phyloP scores from a whole-genome alignment of 1,140 invertebrate genomes.

The Macrostomum lignano region DNA sequence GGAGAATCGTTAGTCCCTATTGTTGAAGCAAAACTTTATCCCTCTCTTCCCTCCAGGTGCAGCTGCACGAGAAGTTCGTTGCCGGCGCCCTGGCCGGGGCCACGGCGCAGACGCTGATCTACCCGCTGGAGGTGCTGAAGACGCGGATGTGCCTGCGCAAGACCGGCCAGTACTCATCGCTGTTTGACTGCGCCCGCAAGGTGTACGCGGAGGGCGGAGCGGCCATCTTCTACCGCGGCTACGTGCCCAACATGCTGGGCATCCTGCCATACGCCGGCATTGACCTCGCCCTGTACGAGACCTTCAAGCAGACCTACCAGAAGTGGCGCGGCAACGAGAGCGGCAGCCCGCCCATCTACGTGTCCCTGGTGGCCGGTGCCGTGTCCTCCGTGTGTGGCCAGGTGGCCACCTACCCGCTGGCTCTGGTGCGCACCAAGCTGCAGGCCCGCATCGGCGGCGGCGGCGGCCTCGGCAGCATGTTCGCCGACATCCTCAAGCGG shows the following conservation, averaged over 20 bases:
- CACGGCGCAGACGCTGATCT: constrained; percentile 74
- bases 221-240: constrained; percentile 47
- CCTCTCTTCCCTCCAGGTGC: constrained; percentile 31
- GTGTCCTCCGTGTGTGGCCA: constrained; percentile 73
- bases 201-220: constrained; percentile 58
- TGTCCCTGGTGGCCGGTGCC: constrained; percentile 63
- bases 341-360: constrained; percentile 32
- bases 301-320: constrained; percentile 5
- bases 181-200: constrained; percentile 58
- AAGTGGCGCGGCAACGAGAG: neutral
- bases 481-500: constrained; percentile 50
- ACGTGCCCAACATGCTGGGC: constrained; percentile 75
- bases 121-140: constrained; percentile 89
- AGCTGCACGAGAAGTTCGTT: constrained; percentile 58
- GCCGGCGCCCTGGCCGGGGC: constrained; percentile 78
- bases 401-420: constrained; percentile 79
- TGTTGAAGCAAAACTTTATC: neutral
- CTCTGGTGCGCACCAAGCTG: constrained; percentile 64
- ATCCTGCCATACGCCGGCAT: constrained; percentile 97
- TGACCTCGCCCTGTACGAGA: constrained; percentile 81
- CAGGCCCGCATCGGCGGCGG: constrained; percentile 44
- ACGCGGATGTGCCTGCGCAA: constrained; percentile 71
- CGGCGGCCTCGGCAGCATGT: constrained; percentile 46
- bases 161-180: constrained; percentile 61
- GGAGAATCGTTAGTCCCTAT: no score